Conservation (phyloP, 2,797 vertebrate genomes). For the Pseudochaenichthys georgianus region DNA sequence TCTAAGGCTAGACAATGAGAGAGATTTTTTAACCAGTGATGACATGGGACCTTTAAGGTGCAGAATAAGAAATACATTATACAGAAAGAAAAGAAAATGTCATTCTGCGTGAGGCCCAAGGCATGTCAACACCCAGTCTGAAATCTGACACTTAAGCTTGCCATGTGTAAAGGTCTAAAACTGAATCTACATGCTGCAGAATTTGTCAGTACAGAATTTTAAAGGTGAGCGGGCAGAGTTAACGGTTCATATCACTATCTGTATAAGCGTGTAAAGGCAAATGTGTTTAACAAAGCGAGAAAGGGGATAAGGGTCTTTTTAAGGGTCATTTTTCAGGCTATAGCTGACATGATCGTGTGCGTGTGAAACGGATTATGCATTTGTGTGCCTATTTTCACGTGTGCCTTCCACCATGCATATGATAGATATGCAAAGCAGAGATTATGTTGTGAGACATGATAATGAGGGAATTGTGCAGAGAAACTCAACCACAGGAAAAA, state of each 20-base stretch:
- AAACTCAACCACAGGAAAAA: not conserved
- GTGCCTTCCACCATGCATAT: constrained; percentile 54
- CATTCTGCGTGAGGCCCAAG: constrained; percentile 13
- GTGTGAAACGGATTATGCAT: constrained; percentile 29
- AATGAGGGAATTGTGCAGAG: constrained; percentile 1
- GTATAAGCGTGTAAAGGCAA: constrained; percentile 15
- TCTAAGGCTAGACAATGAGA: too few relatives aligned
- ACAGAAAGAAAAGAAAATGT: constrained; percentile 16
- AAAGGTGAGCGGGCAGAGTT: constrained; percentile 43
- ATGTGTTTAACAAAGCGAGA: constrained; percentile 31
- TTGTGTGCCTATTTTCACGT: constrained; percentile 28
- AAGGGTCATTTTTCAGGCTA: constrained; percentile 20
- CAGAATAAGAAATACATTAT: not conserved
- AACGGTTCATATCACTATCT: constrained; percentile 24
- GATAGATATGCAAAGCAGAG: constrained; percentile 25
- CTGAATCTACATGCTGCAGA: constrained; percentile 59
- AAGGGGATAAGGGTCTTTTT: constrained; percentile 15
- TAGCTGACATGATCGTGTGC: constrained; percentile 33
- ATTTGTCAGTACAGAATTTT: constrained; percentile 24
- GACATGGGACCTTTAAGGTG: not conserved
- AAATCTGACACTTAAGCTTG: constrained; percentile 13
- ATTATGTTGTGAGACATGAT: not conserved
- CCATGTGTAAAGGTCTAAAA: constrained; percentile 55
- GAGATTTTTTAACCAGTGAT: too few relatives aligned
- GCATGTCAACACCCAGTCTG: constrained; percentile 12